Evolutionary conservation across 2,113 vertebrate genomes (phyloP).

Genomic region (Bettongia penicillata): DNA sequence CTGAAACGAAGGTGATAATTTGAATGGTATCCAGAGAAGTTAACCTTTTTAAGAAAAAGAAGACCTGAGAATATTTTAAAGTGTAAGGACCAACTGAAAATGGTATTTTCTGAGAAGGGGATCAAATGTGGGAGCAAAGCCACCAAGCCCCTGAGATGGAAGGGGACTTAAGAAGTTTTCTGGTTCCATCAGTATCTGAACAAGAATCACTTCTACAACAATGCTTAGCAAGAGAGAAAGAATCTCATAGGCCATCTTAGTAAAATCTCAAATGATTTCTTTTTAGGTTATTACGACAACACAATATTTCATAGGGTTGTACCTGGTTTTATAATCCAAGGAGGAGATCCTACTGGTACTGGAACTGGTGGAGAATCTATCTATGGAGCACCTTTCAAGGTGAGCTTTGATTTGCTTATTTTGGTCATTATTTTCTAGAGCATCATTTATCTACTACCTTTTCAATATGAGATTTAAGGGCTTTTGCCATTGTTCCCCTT

Average conservation of each 20-base stretch:
- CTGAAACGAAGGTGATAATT: not conserved
- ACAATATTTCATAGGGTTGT: slow-evolving; percentile 97
- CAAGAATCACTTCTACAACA: not conserved
- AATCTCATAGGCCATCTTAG: not conserved
- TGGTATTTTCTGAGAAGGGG: not conserved
- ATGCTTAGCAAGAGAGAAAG: not conserved
- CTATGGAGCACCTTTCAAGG: slow-evolving; percentile 94
- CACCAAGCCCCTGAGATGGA: not conserved
- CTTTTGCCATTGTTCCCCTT: not conserved
- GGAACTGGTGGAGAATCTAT: slow-evolving; percentile 95
- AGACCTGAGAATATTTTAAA: not conserved
- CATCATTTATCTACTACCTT: not conserved
- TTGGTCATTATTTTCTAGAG: slow-evolving; percentile 10
- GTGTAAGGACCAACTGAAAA: not conserved
- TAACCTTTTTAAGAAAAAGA: not conserved
- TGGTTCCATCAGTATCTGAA: not conserved
- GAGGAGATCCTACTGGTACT: slow-evolving; percentile 95
- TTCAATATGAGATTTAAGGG: not conserved
- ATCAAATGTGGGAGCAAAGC: not conserved
- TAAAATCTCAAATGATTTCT: slow-evolving; percentile 17
- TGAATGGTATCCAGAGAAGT: too few relatives aligned
- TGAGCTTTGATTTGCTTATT: slow-evolving; percentile 65
- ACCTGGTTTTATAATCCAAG: slow-evolving; percentile 96
- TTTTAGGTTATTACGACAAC: slow-evolving; percentile 95
- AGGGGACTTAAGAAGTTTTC: not conserved